These are phyloP conservation scores for Macroramphosus scolopax DNA, from an alignment of 2,797 vertebrate species.

Conservation along the genomic window DNA sequence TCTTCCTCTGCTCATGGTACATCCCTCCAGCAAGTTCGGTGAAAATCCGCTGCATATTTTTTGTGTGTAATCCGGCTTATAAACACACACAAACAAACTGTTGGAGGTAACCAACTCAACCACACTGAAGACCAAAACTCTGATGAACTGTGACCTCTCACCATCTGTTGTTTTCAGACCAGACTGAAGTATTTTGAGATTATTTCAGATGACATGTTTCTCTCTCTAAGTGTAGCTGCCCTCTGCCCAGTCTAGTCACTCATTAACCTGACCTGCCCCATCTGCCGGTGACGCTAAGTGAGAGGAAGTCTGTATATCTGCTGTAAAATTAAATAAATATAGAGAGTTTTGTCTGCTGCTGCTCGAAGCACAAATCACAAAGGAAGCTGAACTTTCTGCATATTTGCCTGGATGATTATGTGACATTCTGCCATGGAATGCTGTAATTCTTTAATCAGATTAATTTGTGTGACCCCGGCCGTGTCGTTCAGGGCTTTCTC, in stretches of 20 bases:
- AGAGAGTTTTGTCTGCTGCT: background rate
- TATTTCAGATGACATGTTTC: conserved; percentile 18
- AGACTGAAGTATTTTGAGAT: conserved; percentile 7
- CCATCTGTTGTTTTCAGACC: conserved; percentile 11
- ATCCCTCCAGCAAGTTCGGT: too few relatives aligned
- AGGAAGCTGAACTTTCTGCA: conserved; percentile 26
- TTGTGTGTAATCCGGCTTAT: too few relatives aligned
- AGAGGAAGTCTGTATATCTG: too few relatives aligned
- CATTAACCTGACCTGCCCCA: conserved; percentile 61
- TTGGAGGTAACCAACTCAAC: too few relatives aligned
- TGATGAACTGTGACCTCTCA: conserved; percentile 17
- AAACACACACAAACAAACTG: background rate
- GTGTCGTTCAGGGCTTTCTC: conserved; percentile 42
- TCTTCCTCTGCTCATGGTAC: too few relatives aligned
- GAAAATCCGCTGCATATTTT: too few relatives aligned
- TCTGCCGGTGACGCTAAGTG: background rate
- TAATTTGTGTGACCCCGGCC: conserved; percentile 60
- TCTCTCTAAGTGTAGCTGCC: conserved; percentile 30
- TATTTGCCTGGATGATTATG: conserved; percentile 51
- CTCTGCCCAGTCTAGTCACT: conserved; percentile 52
- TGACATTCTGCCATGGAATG: conserved; percentile 70
- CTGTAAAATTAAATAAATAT: too few relatives aligned
- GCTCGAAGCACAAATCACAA: conserved; percentile 42
- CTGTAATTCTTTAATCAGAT: conserved; percentile 81
- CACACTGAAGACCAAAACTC: too few relatives aligned